A percentile compares a stretch with the other conserved stretches of the same genome.
Conservation (phyloP, 2,113 vertebrate species). For the Trogon melanurus region DNA sequence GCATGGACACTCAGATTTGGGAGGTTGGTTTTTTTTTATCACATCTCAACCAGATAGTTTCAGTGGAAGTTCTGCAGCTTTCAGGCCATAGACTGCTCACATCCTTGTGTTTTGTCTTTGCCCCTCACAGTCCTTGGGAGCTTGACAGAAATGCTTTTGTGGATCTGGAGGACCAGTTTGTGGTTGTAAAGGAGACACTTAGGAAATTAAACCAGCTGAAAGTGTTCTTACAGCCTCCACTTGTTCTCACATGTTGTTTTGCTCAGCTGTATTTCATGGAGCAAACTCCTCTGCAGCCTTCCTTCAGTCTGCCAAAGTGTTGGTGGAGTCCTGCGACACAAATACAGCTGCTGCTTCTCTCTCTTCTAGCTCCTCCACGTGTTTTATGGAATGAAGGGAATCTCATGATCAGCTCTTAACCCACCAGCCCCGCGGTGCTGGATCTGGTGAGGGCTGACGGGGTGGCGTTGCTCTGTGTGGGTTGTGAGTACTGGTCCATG, state of each 20-base stretch:
- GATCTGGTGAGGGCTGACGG: accelerated
- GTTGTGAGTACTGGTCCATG: accelerated
- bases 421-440: accelerated
- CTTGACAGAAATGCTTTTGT: not conserved
- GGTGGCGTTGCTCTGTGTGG: accelerated
- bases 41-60: not conserved
- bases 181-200: not conserved
- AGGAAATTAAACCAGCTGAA: not conserved
- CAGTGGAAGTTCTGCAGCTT: not conserved
- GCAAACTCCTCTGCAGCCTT: not conserved
- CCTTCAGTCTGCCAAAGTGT: not conserved
- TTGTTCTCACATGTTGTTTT: accelerated
- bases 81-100: not conserved
- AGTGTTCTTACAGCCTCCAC: accelerated
- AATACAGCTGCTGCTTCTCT: not conserved
- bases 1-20: not conserved
- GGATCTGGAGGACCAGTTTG: not conserved
- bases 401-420: accelerated
- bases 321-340: not conserved
- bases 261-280: not conserved
- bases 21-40: not conserved
- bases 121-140: accelerated
- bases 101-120: not conserved
- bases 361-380: accelerated
- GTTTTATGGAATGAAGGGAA: not conserved